Conservation (phyloP, 2,888 invertebrate genomes). For the Glaucopsyche alexis region DNA sequence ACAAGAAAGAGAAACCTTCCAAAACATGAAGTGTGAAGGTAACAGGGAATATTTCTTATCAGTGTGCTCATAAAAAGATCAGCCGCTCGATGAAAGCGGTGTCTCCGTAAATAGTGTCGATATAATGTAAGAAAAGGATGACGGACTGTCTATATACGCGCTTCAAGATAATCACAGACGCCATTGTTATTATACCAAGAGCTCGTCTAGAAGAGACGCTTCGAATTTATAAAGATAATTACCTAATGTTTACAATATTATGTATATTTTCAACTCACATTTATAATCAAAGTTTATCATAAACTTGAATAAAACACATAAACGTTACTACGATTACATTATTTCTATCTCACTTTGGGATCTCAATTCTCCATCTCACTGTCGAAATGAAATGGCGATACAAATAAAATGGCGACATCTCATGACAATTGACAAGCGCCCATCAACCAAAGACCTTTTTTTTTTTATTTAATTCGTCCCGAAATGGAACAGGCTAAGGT, state of each 20-base stretch:
- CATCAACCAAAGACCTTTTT: neutral
- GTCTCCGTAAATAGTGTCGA: constrained; percentile 72
- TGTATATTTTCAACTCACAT: constrained; percentile 9
- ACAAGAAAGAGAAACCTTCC: constrained; percentile 66
- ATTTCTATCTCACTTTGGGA: constrained; percentile 78
- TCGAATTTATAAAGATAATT: neutral
- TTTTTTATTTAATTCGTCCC: too few relatives aligned
- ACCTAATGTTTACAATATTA: neutral
- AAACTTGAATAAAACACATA: constrained; percentile 29
- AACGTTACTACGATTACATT: constrained; percentile 52
- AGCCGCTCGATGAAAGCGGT: constrained; percentile 70
- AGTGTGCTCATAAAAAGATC: constrained; percentile 76
- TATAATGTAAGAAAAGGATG: constrained; percentile 79
- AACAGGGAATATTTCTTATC: constrained; percentile 76
- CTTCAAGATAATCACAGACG: constrained; percentile 69
- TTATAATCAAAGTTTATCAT: neutral
- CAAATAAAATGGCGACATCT: constrained; percentile 69
- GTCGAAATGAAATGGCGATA: constrained; percentile 80
- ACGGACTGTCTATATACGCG: constrained; percentile 73
- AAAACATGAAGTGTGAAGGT: constrained; percentile 75
- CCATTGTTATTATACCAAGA: constrained; percentile 61
- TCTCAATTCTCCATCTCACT: constrained; percentile 75
- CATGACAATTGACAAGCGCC: constrained; percentile 1
- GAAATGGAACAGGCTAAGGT: too few relatives aligned
- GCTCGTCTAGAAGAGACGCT: constrained; percentile 33